Conservation (phyloP, 2,888 invertebrate genomes). For the Amblyjoppa proteus region DNA sequence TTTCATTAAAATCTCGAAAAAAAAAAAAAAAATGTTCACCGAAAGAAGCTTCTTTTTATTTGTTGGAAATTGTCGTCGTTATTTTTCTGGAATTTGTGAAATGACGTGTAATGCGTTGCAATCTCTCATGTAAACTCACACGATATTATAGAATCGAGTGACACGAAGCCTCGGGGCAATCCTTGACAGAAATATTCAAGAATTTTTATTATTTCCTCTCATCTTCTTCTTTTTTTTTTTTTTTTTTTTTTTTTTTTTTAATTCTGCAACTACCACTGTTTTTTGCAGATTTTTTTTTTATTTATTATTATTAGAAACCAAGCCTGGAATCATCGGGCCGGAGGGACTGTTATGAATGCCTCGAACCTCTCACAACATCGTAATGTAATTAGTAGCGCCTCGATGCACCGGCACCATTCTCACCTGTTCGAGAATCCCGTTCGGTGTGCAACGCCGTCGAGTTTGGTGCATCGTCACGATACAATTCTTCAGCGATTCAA, state of each 20-base stretch:
- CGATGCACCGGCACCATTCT: background rate
- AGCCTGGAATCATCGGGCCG: background rate
- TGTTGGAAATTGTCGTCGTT: background rate
- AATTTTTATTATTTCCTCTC: constrained; percentile 23
- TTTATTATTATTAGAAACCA: background rate
- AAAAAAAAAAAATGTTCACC: too few relatives aligned
- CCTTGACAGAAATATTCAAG: constrained; percentile 66
- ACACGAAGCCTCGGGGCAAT: constrained; percentile 64
- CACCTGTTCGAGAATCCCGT: constrained; percentile 10
- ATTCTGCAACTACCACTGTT: background rate
- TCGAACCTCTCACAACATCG: constrained; percentile 3
- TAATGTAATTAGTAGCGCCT: constrained; percentile 22
- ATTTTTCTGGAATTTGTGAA: constrained; percentile 24
- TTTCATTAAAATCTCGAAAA: too few relatives aligned
- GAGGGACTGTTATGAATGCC: constrained; percentile 7
- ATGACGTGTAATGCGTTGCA: background rate
- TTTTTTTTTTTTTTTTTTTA: constrained; percentile 5
- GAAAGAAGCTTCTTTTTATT: background rate
- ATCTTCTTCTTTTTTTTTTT: constrained; percentile 8
- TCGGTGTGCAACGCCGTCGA: background rate
- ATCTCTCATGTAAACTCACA: constrained; percentile 1
- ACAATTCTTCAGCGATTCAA: constrained; percentile 15
- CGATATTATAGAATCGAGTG: constrained; percentile 30
- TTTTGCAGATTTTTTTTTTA: background rate
- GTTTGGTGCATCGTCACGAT: constrained; percentile 46